A percentile compares a stretch with the other conserved stretches of the same genome.
Evolutionary conservation across 2,113 vertebrate genomes (phyloP).

Genomic region (Rhynchopsitta pachyrhyncha): DNA sequence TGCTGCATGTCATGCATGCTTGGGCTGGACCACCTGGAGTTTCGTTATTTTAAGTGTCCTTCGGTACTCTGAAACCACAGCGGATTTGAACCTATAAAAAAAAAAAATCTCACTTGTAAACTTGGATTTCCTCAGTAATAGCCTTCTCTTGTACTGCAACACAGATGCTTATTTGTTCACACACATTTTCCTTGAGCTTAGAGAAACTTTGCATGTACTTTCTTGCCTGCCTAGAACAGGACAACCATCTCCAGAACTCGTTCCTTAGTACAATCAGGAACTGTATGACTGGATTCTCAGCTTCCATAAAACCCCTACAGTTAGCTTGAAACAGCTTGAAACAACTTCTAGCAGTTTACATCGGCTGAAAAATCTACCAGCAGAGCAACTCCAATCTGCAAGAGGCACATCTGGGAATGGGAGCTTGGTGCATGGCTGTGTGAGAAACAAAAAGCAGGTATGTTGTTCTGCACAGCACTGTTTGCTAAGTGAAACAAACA

Average conservation of each 20-base stretch:
- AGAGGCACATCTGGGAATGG: neutral
- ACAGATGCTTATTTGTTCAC: constrained; percentile 6
- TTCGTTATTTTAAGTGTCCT: constrained; percentile 14
- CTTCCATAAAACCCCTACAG: neutral
- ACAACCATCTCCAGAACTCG: neutral
- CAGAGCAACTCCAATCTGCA: neutral
- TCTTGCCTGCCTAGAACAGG: neutral
- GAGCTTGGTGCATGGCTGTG: neutral
- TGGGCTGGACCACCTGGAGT: neutral
- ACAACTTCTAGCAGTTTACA: neutral
- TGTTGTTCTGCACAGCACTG: neutral
- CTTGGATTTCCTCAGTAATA: constrained; percentile 25
- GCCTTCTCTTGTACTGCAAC: neutral
- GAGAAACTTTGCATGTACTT: neutral
- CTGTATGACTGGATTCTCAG: neutral
- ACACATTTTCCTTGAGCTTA: neutral
- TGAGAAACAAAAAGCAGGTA: neutral
- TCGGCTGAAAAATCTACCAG: neutral
- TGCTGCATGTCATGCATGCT: neutral
- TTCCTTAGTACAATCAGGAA: neutral
- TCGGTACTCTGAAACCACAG: constrained; percentile 24
- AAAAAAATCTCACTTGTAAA: constrained; percentile 1
- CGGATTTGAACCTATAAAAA: neutral
- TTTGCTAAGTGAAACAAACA: neutral
- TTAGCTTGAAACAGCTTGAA: neutral